These are phyloP conservation scores for Balaeniceps rex DNA, from an alignment of 2,113 vertebrate species.

Conservation along the genomic window DNA sequence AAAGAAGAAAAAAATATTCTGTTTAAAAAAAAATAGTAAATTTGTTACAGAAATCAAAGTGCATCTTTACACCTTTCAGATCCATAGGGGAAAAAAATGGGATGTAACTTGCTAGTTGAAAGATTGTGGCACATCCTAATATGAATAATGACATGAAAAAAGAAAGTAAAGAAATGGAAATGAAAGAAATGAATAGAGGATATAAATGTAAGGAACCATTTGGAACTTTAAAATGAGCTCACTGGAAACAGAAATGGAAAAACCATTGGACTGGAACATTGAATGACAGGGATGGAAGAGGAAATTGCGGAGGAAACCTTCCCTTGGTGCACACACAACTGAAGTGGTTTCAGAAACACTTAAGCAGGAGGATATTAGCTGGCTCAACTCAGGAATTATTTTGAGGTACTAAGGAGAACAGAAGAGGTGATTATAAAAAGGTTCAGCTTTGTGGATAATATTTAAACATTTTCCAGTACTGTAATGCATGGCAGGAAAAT, in stretches of 20 bases:
- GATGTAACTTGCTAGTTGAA: not conserved
- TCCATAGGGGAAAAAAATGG: not conserved
- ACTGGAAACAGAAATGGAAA: slow-evolving; percentile 58
- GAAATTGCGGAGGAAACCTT: not conserved
- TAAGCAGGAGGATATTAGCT: slow-evolving; percentile 30
- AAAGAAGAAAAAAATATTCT: not conserved
- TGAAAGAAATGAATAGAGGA: not conserved
- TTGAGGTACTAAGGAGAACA: not conserved
- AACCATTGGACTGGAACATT: not conserved
- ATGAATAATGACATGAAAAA: not conserved
- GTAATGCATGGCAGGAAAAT: not conserved
- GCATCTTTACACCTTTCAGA: not conserved
- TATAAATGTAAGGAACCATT: not conserved
- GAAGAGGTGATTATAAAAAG: slow-evolving; percentile 25
- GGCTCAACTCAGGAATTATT: slow-evolving; percentile 7
- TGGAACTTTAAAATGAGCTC: slow-evolving; percentile 24
- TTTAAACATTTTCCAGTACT: slow-evolving; percentile 14
- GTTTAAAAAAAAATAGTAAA: not conserved
- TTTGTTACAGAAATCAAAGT: not conserved
- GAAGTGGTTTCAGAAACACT: slow-evolving; percentile 30
- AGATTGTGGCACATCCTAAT: not conserved
- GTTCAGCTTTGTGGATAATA: not conserved
- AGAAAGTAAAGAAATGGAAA: not conserved
- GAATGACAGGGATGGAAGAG: slow-evolving; percentile 18
- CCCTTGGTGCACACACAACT: not conserved